These are phyloP conservation scores for Megamerina dolium DNA, from an alignment of 2,888 invertebrate species.

Conservation along the genomic window DNA sequence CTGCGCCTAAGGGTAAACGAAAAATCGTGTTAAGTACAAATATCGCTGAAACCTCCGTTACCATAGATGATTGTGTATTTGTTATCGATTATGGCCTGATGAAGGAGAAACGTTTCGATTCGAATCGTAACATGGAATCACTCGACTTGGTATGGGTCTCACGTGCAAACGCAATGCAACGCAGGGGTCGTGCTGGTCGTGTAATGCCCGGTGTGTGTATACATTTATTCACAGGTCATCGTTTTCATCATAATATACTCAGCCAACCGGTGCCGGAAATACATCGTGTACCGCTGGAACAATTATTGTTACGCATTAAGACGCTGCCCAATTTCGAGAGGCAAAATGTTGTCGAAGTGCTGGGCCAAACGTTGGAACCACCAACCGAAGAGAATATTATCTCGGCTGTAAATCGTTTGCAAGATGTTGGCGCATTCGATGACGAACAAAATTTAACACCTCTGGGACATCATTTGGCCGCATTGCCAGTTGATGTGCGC, in stretches of 20 bases:
- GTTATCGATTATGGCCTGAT: slow-evolving; percentile 89
- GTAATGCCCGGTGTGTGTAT: slow-evolving; percentile 79
- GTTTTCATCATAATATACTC: slow-evolving; percentile 60
- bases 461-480: slow-evolving; percentile 79
- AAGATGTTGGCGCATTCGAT: slow-evolving; percentile 77
- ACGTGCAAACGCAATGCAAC: slow-evolving; percentile 80
- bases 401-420: slow-evolving; percentile 63
- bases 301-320: slow-evolving; percentile 69
- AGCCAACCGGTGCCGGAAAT: slow-evolving; percentile 84
- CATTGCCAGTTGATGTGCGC: slow-evolving; percentile 83
- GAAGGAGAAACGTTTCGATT: slow-evolving; percentile 68
- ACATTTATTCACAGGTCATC: slow-evolving; percentile 75
- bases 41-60: slow-evolving; percentile 92
- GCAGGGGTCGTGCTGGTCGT: slow-evolving; percentile 85
- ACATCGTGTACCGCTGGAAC: slow-evolving; percentile 81
- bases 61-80: slow-evolving; percentile 92
- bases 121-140: slow-evolving; percentile 81
- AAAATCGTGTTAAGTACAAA: slow-evolving; percentile 90
- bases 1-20: slow-evolving; percentile 62
- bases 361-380: slow-evolving; percentile 64
- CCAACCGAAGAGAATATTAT: slow-evolving; percentile 62
- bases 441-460: slow-evolving; percentile 68
- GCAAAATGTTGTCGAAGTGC: slow-evolving; percentile 36
- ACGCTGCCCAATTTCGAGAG: slow-evolving; percentile 52
- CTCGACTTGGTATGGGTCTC: slow-evolving; percentile 87